A percentile compares a stretch with the other conserved stretches of the same genome.
Evolutionary conservation across 2,888 invertebrate genomes (phyloP).

Genomic region (Biston stratarius): DNA sequence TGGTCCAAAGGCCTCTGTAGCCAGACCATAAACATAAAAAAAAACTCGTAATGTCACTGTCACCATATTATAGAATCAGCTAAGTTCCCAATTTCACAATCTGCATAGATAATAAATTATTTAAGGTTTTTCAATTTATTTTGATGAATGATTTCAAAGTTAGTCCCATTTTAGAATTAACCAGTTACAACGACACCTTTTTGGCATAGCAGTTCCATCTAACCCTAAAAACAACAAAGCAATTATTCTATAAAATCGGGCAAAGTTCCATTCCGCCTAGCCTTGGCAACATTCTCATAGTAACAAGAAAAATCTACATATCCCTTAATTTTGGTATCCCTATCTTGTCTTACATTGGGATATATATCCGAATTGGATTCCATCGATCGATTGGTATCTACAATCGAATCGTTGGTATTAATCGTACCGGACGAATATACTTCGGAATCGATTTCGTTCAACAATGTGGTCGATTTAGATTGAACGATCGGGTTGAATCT

Average conservation of each 20-base stretch:
- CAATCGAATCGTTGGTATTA: slow-evolving; percentile 65
- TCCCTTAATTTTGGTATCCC: slow-evolving; percentile 90
- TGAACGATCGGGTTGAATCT: slow-evolving; percentile 88
- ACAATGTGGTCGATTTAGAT: slow-evolving; percentile 76
- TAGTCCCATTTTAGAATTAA: too few species aligned
- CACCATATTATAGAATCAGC: too few species aligned
- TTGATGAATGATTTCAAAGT: too few species aligned
- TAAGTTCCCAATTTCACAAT: too few species aligned
- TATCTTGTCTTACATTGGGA: slow-evolving; percentile 79
- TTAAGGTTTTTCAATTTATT: too few species aligned
- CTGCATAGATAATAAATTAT: too few species aligned
- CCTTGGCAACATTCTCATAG: slow-evolving; percentile 90
- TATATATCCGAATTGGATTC: slow-evolving; percentile 78
- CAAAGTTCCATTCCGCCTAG: slow-evolving; percentile 88
- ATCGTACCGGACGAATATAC: slow-evolving; percentile 67
- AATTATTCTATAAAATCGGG: slow-evolving; percentile 86
- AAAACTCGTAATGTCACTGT: too few species aligned
- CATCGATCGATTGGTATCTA: slow-evolving; percentile 74
- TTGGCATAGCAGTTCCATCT: background rate
- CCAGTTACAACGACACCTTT: too few species aligned
- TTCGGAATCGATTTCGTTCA: slow-evolving; percentile 78
- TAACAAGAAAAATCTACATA: slow-evolving; percentile 95
- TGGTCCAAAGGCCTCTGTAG: too few species aligned
- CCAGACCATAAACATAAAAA: too few species aligned
- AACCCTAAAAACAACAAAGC: background rate